Base-by-base conservation (phyloP, 2,888 invertebrate species). In the Heliconius hortense region DNA sequence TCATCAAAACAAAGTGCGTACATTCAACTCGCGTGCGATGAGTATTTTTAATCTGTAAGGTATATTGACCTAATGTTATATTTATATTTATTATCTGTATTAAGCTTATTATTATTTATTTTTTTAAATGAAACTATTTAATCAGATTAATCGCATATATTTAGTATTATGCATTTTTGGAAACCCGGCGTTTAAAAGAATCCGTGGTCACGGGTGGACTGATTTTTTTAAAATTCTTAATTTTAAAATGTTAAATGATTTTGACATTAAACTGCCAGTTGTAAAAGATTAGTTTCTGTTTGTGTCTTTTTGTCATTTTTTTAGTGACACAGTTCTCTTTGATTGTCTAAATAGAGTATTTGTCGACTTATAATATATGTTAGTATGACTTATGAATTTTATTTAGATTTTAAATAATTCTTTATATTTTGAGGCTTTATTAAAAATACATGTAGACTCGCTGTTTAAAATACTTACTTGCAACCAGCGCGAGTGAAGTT, bases 31-130 rank as follows among this genome's bases (percentile, higher is more conserved):
- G 74, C 35, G 43, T n/a, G 35, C 56, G 15, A 48, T 39, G 71
- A 74, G 79, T 82, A 82, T 81, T 81, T 83, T 80, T 80, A 81
- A 82, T 82, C 79, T 79, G 79, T 64, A 56, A 64, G 64, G 66
- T 80, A 78, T 82, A 76, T 69, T 69, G 69, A 56, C 53, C 56
- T 81, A 69, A 56, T 56, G 69, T 53, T 56, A 35, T 35, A 15
- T 53, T 56, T 69, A 24, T 26, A 66, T 24, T 24, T 66, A 35
- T 35, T 64, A 64, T 31, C 64, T 31, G n/a, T 35, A 64, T 5
- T 1, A 26, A 11, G 24, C 10, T 31, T 28, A 11, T 24, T 28
- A 28, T 26, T 21, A 21, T 31, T 63, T 31, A 21, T 18, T 21
- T 63, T 21, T 63, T 63, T 31, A 56, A 35, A 35, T 35, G 8